Conservation (phyloP, 1,140 invertebrate genomes). For the Galleria mellonella region DNA sequence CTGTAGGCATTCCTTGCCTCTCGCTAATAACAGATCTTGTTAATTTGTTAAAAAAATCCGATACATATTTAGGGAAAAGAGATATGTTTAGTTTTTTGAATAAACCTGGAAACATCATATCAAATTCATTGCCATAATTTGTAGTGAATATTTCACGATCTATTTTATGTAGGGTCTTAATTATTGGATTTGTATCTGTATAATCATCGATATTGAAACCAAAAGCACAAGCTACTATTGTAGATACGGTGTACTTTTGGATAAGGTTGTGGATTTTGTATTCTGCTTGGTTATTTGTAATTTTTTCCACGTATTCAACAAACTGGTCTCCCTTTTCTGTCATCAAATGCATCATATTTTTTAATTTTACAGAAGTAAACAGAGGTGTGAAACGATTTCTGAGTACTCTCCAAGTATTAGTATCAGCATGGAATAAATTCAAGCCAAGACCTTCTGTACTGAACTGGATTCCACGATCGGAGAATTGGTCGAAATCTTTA, state of each 20-base stretch:
- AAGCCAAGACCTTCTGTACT: slow-evolving; percentile 15
- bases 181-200: slow-evolving; percentile 3
- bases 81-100: slow-evolving; percentile 15
- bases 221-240: slow-evolving; percentile 13
- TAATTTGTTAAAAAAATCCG: slow-evolving; percentile 18
- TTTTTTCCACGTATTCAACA: slow-evolving; percentile 22
- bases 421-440: slow-evolving; percentile 29
- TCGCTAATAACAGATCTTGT: slow-evolving; percentile 11
- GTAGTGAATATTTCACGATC: slow-evolving; percentile 10
- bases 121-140: slow-evolving; percentile 14
- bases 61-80: slow-evolving; percentile 8
- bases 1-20: slow-evolving; percentile 6
- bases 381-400: slow-evolving; percentile 73
- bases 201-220: slow-evolving; percentile 14
- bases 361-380: slow-evolving; percentile 76
- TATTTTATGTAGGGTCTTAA: slow-evolving; percentile 8
- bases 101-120: slow-evolving; percentile 23
- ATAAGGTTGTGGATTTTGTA: slow-evolving; percentile 2
- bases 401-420: slow-evolving; percentile 69
- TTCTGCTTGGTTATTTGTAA: neutral
- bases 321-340: slow-evolving; percentile 37
- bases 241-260: slow-evolving; percentile 13
- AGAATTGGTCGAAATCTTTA: slow-evolving; percentile 18
- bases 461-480: slow-evolving; percentile 16
- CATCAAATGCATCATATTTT: slow-evolving; percentile 61